Base-by-base conservation (phyloP, 2,113 vertebrate genomes). In the Prionailurus bengalensis region DNA sequence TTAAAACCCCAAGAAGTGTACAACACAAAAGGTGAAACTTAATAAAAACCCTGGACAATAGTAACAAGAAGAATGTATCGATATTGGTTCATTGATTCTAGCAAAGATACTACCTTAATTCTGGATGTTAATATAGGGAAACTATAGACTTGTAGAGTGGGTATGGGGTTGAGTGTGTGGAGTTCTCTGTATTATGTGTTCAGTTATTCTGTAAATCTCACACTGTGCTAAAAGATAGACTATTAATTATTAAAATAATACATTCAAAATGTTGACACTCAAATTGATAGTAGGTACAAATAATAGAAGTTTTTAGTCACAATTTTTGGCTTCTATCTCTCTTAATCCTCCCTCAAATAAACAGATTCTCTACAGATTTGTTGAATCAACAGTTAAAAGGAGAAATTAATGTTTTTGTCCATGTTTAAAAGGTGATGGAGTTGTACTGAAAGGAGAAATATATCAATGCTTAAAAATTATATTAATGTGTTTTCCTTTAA, bases 271-370 rank as follows among this genome's bases (percentile, higher is more conserved):
- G 23, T 93, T 95, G 85, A 87, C 83, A 82, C 45, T 89, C 17
- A 15, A 82, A 86, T 86, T 66, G 45, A 70, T 11, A 68, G 4
- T 23, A 63, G 29, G 70, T 66, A 45, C 81, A 82, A 89, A 95
- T 76, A 92, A 82, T 51, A 19, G 45, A 96, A 92, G 25, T 33
- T 29, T 91, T 95, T 78, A 89, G 89, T 86, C 48, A 80, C 23
- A 80, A 14, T 95, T 97, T 91, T 88, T 21, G 17, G 74, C 42
- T 87, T 74, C 21, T 42, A 53, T 53, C 27, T 71, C 7, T 71
- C 51, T 90, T 87, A 96, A 91, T 97, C 70, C 81, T 96, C 84
- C 42, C 23, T 92, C 80, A 96, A 73, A 97, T n/a, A 96, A 66
- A 82, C 63, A 86, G 12, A 84, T 87, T 93, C 53, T 51, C 17